A percentile compares a stretch with the other conserved stretches of the same genome.
Evolutionary conservation across 2,888 invertebrate species (phyloP).

Genomic region (Synergus japonicus): DNA sequence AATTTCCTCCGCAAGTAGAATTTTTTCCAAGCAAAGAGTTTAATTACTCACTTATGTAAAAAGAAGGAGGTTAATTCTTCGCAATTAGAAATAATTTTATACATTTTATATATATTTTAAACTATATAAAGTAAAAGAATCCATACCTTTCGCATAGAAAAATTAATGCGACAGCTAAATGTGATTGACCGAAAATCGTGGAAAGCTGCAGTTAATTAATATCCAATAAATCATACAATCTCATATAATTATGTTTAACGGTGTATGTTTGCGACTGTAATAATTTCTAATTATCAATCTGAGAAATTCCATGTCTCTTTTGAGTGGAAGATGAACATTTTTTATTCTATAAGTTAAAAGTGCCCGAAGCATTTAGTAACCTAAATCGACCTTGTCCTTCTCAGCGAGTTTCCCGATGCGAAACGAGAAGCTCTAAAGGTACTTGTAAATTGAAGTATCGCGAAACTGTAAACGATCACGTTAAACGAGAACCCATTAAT

Average conservation of each 20-base stretch:
- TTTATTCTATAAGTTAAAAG: not conserved
- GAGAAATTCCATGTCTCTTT: not conserved
- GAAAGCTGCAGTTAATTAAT: slow-evolving; percentile 25
- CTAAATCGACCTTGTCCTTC: slow-evolving; percentile 35
- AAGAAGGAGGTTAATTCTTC: not conserved
- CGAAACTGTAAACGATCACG: not conserved
- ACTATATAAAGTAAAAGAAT: too few species aligned
- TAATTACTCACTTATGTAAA: not conserved
- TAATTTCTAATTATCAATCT: slow-evolving; percentile 21
- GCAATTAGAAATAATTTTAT: too few species aligned
- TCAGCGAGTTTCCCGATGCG: not conserved
- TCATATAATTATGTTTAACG: slow-evolving; percentile 1
- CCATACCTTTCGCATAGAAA: too few species aligned
- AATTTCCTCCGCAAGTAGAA: not conserved
- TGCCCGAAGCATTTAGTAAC: slow-evolving; percentile 13
- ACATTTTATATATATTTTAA: too few species aligned
- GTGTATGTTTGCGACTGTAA: not conserved
- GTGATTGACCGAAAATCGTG: not conserved
- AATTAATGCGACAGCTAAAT: not conserved
- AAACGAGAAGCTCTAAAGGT: slow-evolving; percentile 18
- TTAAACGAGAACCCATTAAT: slow-evolving; percentile 15
- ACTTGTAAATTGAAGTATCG: slow-evolving; percentile 22
- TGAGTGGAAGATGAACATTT: not conserved
- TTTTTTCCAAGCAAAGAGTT: slow-evolving; percentile 6
- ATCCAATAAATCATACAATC: slow-evolving; percentile 23